These are phyloP conservation scores for Zalophus californianus DNA, from an alignment of 2,797 vertebrate species.

Conservation along the genomic window DNA sequence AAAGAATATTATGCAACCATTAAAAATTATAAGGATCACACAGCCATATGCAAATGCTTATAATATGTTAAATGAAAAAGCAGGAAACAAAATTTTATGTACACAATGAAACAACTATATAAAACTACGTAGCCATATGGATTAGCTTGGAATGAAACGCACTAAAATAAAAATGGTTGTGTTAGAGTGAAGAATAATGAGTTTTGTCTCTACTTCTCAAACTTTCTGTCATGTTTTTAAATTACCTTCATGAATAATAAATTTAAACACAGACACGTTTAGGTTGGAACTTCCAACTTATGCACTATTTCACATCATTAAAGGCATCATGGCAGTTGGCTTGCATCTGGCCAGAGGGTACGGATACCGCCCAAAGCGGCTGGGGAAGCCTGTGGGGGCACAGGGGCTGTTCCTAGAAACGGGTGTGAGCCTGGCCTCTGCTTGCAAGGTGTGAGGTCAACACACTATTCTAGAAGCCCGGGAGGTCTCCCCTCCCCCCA, in stretches of 20 bases:
- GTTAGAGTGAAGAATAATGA: background rate
- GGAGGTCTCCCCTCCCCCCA: background rate
- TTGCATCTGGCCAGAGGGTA: background rate
- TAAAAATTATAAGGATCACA: conserved; percentile 58
- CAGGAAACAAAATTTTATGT: conserved; percentile 57
- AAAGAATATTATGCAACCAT: conserved; percentile 31
- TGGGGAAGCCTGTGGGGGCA: accelerated
- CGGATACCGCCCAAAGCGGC: background rate
- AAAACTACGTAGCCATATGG: conserved; percentile 32
- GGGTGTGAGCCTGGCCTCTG: background rate
- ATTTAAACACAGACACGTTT: background rate
- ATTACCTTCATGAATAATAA: conserved; percentile 69
- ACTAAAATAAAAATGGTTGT: background rate
- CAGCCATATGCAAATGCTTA: conserved; percentile 48
- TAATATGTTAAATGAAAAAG: conserved; percentile 40
- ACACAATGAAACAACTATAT: conserved; percentile 61
- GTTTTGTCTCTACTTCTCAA: background rate
- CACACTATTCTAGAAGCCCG: background rate
- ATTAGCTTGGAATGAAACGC: conserved; percentile 49
- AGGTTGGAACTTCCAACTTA: background rate
- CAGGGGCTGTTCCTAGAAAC: background rate
- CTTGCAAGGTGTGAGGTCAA: background rate
- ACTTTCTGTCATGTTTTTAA: conserved; percentile 39
- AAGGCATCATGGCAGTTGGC: background rate
- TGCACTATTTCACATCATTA: background rate